phyloP scores from a whole-genome alignment of 2,888 invertebrate species.

The Troilus luridus region DNA sequence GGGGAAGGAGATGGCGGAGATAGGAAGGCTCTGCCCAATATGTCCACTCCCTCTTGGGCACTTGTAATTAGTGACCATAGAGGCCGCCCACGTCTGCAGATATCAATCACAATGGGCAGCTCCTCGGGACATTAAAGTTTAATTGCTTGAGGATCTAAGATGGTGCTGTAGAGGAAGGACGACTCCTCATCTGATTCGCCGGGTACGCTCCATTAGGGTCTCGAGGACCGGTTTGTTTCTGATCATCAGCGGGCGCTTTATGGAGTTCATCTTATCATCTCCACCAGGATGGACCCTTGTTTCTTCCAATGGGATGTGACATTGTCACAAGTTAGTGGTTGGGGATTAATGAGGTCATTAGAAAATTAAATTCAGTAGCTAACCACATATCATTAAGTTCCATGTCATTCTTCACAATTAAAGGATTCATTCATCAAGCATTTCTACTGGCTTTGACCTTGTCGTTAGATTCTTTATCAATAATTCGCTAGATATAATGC shows the following conservation, averaged over 20 bases:
- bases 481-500: too few relatives aligned
- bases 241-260: neutral
- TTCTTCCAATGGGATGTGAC: neutral
- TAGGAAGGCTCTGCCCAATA: neutral
- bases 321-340: neutral
- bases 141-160: neutral
- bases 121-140: neutral
- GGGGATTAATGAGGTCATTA: too few relatives aligned
- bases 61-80: constrained; percentile 37
- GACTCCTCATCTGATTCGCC: neutral
- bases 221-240: neutral
- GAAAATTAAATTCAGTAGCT: too few relatives aligned
- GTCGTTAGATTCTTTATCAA: too few relatives aligned
- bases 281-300: neutral
- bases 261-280: neutral
- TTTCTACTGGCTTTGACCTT: too few relatives aligned
- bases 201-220: neutral
- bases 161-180: neutral
- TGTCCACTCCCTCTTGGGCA: neutral
- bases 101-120: constrained; percentile 31
- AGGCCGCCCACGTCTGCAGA: constrained; percentile 17
- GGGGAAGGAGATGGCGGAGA: constrained; percentile 6
- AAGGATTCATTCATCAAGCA: too few relatives aligned
- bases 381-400: too few relatives aligned
- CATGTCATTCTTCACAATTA: too few relatives aligned